Evolutionary conservation across 2,797 vertebrate genomes (phyloP).

Genomic region (Carcharodon carcharias): DNA sequence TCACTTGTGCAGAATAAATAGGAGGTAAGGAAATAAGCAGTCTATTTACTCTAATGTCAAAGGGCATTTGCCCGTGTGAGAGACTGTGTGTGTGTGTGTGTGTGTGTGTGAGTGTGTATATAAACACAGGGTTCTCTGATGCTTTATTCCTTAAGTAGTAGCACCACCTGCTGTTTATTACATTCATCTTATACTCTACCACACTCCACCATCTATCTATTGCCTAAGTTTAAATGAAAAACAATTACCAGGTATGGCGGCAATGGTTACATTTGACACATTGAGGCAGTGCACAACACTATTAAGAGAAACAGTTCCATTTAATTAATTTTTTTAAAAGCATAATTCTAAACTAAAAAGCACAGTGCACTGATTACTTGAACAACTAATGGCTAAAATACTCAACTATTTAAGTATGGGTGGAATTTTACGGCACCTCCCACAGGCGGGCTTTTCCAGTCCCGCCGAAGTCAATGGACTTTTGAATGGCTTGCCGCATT

Average conservation of each 20-base stretch:
- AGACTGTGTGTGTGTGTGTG: background rate
- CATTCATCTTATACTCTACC: conserved; percentile 49
- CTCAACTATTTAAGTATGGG: background rate
- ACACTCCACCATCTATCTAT: background rate
- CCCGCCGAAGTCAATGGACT: too few species aligned
- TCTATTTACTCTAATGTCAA: background rate
- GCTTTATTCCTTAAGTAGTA: conserved; percentile 62
- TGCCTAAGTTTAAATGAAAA: background rate
- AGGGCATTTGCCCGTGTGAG: background rate
- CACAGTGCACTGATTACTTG: background rate
- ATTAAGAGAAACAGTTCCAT: background rate
- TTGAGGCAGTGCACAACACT: background rate
- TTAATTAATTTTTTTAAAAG: background rate
- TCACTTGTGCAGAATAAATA: background rate
- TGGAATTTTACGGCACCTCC: too few species aligned
- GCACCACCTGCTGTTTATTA: conserved; percentile 73
- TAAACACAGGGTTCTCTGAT: background rate
- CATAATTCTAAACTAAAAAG: background rate
- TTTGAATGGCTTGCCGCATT: too few species aligned
- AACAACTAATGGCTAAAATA: background rate
- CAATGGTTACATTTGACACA: background rate
- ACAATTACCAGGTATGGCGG: background rate
- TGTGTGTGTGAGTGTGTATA: background rate
- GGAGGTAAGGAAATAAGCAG: background rate
- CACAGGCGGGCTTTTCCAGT: too few species aligned